Evolutionary conservation across 1,140 invertebrate genomes (phyloP), one percentile per base, ranked within the genome.

Genomic region (Drosophila jambulina): DNA sequence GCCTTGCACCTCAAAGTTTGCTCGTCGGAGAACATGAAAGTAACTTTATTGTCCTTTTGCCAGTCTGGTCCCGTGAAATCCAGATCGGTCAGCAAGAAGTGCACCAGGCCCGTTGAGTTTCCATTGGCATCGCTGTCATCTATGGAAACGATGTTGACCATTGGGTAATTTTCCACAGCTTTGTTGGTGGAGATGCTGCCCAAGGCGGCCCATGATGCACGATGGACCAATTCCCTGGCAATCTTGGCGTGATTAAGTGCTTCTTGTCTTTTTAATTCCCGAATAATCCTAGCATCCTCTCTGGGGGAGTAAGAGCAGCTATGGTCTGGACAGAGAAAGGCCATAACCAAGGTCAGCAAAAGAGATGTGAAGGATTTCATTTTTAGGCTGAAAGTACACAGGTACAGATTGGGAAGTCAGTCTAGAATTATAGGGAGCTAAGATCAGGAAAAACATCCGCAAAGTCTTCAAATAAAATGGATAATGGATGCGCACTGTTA

Each of bases 61-160:
- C 97, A 92, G 94, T 97, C 97, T 74, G 94, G 93, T n/a, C 95
- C 95, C 17, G 96, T 95, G 58, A 96, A 95, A 83, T 97, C 97
- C 92, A 97, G 88, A 19, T 95, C 95, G 12, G 96, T 97, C 67
- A 97, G 93, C 88, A 96, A 96, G 76, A 97, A 94, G 71, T 96
- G 97, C 23, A 96, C 96, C 40, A 95, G 92, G 36, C 97, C 97
- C 2, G 95, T 95, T 19, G 96, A 96, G 64, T 95, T 95, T 23
- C 92, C 92, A 17, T 93, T 91, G 29, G 94, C 93, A 58, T 71
- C 75, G 1, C 96, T 97, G 93, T 98, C 97, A 58, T 95, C 95
- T 5, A 96, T 94, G 0, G 96, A 96, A 67, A 96, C 95, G 4
- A 97, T 94, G 79, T 96, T 96, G 2, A 95, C 95, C 91, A 96